Evolutionary conservation across 2,797 vertebrate genomes (phyloP), one percentile per base, ranked within the genome.

Genomic region (Phoeniculus purpureus): DNA sequence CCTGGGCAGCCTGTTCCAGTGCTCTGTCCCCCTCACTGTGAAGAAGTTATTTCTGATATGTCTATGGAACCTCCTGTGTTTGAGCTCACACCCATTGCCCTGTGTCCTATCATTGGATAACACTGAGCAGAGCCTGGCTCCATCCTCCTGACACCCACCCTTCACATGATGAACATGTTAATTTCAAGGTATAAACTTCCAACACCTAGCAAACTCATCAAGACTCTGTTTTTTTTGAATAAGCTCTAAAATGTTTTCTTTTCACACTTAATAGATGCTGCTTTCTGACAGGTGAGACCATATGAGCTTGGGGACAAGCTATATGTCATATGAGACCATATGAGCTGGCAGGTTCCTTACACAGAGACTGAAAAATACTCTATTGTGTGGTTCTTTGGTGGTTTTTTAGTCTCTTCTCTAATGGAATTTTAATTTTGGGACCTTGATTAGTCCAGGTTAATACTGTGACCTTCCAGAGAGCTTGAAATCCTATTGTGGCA

Each of bases 401-500:
- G 0, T 12, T 64, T 60, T 80, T 73, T 31, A 59, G 59, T 15
- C 1, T 82, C 3, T 21, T 6, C 29, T 89, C 34, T 55, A 79
- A 82, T 48, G 4, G 65, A 62, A 8, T 72, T 87, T 85, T 91
- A 89, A 92, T 92, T 85, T 66, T 12, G 48, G 60, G 75, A 92
- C 55, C 60, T 56, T 10, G 4, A 85, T 79, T 89, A 87, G 37
- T 32, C 9, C 7, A 37, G 27, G 25, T 77, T 71, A 64, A 71
- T 58, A 64, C 25, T 77, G 22, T 75, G 34, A 75, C 37, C 27
- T 77, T 81, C 62, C 21, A 62, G 66, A 79, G 26, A 81, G 62
- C 11, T 64, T 77, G 40, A 54, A 82, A 13, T 5, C 45, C 12
- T 80, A 32, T 50, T 5, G 18, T 34, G 54, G 13, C 18, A 62